Percentiles rank a stretch among this genome's conserved stretches.
phyloP scores from a whole-genome alignment of 2,797 vertebrate genomes.

The Menidia menidia region DNA sequence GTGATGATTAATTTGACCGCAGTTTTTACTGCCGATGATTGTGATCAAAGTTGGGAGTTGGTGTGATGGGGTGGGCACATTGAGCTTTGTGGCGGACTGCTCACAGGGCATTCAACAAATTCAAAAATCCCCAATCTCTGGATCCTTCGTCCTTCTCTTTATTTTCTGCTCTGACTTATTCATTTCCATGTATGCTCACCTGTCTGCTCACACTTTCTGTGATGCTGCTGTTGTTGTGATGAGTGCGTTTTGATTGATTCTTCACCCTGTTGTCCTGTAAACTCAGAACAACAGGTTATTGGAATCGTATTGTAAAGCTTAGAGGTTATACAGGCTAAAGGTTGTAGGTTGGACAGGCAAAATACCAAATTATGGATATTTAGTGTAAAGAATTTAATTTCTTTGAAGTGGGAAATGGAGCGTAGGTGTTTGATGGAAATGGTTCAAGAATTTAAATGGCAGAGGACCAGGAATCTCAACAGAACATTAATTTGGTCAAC shows the following conservation, averaged over 20 bases:
- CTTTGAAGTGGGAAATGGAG: slow-evolving; percentile 10
- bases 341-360: slow-evolving; percentile 29
- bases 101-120: slow-evolving; percentile 14
- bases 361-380: slow-evolving; percentile 7
- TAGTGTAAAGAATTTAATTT: slow-evolving; percentile 12
- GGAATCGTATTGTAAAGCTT: slow-evolving; percentile 12
- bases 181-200: slow-evolving; percentile 31
- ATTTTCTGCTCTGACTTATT: slow-evolving; percentile 39
- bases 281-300: slow-evolving; percentile 19
- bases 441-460: slow-evolving; percentile 28
- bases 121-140: slow-evolving; percentile 23
- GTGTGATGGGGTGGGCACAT: slow-evolving; percentile 67
- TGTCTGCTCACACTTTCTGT: slow-evolving; percentile 26
- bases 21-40: slow-evolving; percentile 33
- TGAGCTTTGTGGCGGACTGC: slow-evolving; percentile 47
- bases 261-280: not conserved
- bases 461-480: slow-evolving; percentile 18
- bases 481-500: slow-evolving; percentile 33
- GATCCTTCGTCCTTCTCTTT: slow-evolving; percentile 21
- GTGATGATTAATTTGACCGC: slow-evolving; percentile 11
- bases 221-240: slow-evolving; percentile 39
- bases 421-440: slow-evolving; percentile 30
- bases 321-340: not conserved
- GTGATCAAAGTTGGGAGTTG: slow-evolving; percentile 46
- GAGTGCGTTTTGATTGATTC: slow-evolving; percentile 7